Conservation (phyloP, 2,888 invertebrate genomes). For the Tetragnatha montana region DNA sequence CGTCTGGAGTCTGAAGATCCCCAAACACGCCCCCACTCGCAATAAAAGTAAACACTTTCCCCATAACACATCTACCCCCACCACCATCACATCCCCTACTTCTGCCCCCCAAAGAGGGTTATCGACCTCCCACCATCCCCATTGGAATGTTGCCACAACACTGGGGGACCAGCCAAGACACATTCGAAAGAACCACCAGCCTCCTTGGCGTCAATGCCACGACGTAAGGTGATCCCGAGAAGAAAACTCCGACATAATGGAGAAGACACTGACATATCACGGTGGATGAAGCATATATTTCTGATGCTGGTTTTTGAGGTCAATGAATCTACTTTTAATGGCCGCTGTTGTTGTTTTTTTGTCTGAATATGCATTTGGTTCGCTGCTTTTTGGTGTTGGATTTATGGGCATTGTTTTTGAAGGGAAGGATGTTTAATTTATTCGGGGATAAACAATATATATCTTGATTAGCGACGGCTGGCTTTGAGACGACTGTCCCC, state of each 20-base stretch:
- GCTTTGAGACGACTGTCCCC: not conserved
- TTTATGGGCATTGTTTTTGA: not conserved
- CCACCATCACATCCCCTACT: no score
- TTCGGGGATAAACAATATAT: not conserved
- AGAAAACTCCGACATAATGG: slow-evolving; percentile 9
- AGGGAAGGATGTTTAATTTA: not conserved
- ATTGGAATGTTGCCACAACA: slow-evolving; percentile 42
- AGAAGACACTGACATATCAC: slow-evolving; percentile 27
- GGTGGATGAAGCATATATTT: not conserved
- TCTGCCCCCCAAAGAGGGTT: not conserved
- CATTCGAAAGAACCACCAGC: slow-evolving; percentile 14
- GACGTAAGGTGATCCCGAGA: slow-evolving; percentile 33
- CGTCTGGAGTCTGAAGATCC: no score
- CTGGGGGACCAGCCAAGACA: not conserved
- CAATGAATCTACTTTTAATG: not conserved
- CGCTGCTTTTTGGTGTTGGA: not conserved
- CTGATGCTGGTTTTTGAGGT: not conserved
- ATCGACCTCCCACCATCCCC: slow-evolving; percentile 13
- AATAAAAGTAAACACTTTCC: no score
- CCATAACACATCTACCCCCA: no score
- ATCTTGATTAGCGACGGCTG: not conserved
- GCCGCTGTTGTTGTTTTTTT: not conserved
- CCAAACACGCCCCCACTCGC: no score
- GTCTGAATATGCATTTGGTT: not conserved
- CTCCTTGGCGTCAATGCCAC: not conserved